A percentile compares a stretch with the other conserved stretches of the same genome.
Evolutionary conservation across 2,113 vertebrate species (phyloP).

Genomic region (Geothlypis trichas): DNA sequence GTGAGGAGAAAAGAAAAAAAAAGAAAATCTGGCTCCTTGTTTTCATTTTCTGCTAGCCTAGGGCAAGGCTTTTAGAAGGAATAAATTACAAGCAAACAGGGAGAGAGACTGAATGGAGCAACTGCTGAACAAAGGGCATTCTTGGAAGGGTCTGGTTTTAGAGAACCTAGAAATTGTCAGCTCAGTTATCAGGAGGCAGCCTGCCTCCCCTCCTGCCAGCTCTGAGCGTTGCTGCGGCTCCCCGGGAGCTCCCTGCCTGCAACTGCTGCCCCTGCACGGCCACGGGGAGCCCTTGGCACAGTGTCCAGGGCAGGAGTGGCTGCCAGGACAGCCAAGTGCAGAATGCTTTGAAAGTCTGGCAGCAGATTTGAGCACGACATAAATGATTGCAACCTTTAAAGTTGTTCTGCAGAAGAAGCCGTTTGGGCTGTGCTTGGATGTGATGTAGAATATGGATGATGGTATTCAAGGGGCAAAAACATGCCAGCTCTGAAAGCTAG

Average conservation of each 20-base stretch:
- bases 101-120: constrained; percentile 61
- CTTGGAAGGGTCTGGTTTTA: constrained; percentile 56
- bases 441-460: background rate
- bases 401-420: background rate
- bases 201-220: background rate
- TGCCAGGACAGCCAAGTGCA: background rate
- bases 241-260: background rate
- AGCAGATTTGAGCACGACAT: background rate
- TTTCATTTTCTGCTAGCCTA: constrained; percentile 71
- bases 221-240: background rate
- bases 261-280: background rate
- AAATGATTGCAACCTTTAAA: constrained; percentile 27
- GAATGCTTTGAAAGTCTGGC: background rate
- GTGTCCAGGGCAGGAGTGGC: background rate
- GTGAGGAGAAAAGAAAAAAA: background rate
- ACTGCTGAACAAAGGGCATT: constrained; percentile 60
- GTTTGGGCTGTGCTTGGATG: background rate
- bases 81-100: constrained; percentile 66
- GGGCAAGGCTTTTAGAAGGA: constrained; percentile 64
- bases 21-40: constrained; percentile 56
- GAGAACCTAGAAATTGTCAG: constrained; percentile 53
- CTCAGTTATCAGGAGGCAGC: constrained; percentile 32
- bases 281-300: background rate
- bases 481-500: background rate
- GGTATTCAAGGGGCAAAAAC: background rate